Evolutionary conservation across 2,888 invertebrate genomes (phyloP).

Genomic region (Hoplodrina blanda): DNA sequence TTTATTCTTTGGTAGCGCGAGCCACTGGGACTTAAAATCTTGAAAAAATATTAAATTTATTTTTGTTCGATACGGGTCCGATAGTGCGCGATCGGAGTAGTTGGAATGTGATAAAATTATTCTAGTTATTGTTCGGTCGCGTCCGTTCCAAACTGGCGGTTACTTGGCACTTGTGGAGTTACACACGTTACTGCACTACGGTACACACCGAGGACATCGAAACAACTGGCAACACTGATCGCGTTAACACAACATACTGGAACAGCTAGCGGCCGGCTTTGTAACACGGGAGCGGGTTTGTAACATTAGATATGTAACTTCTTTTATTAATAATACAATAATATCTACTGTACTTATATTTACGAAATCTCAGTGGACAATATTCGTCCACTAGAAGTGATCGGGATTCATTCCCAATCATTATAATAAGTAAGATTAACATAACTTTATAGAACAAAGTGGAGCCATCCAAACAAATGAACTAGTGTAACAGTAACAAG

Average conservation of each 20-base stretch:
- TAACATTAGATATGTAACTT: slow-evolving; percentile 52
- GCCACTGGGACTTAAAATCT: slow-evolving; percentile 76
- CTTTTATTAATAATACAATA: slow-evolving; percentile 32
- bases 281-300: slow-evolving; percentile 40
- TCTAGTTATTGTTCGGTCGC: slow-evolving; percentile 79
- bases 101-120: slow-evolving; percentile 78
- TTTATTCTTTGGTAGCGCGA: slow-evolving; percentile 90
- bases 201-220: slow-evolving; percentile 45
- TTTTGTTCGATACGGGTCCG: slow-evolving; percentile 67
- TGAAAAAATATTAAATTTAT: slow-evolving; percentile 73
- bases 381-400: slow-evolving; percentile 30
- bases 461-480: slow-evolving; percentile 27
- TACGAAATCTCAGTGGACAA: slow-evolving; percentile 41
- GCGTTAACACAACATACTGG: slow-evolving; percentile 45
- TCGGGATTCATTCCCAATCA: slow-evolving; percentile 5
- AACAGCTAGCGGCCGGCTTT: slow-evolving; percentile 33
- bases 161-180: slow-evolving; percentile 86
- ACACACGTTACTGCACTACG: slow-evolving; percentile 61
- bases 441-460: slow-evolving; percentile 29
- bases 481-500: slow-evolving; percentile 49
- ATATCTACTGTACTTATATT: slow-evolving; percentile 43
- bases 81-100: slow-evolving; percentile 74
- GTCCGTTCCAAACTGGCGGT: slow-evolving; percentile 71
- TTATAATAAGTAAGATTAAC: slow-evolving; percentile 20
- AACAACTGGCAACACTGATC: slow-evolving; percentile 51